A percentile compares a stretch with the other conserved stretches of the same genome.
phyloP scores from a whole-genome alignment of 2,113 vertebrate genomes.

The Pseudonaja textilis region DNA sequence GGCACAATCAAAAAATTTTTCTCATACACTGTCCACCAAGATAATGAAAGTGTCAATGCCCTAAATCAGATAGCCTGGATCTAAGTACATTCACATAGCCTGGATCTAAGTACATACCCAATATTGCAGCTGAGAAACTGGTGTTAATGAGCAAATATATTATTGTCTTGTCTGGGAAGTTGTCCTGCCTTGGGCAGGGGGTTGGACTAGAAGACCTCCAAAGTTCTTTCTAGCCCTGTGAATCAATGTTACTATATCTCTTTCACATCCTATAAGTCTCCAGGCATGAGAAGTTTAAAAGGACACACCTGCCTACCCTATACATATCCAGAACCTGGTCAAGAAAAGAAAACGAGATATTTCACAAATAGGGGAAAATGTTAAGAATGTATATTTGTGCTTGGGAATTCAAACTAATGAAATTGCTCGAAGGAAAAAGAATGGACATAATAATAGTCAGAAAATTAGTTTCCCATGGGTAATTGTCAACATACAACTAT shows the following conservation, averaged over 20 bases:
- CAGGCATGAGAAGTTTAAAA: too few relatives aligned
- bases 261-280: not conserved
- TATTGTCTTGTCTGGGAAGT: not conserved
- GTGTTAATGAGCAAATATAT: not conserved
- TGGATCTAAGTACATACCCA: not conserved
- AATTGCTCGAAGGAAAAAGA: not conserved
- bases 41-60: not conserved
- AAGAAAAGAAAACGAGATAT: not conserved
- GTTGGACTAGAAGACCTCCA: too few relatives aligned
- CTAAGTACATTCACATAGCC: not conserved
- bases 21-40: not conserved
- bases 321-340: too few relatives aligned
- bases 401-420: not conserved
- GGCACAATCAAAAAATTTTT: not conserved
- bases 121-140: not conserved
- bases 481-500: accelerated
- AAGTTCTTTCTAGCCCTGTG: not conserved
- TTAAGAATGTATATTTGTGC: not conserved
- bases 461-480: accelerated
- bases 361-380: not conserved
- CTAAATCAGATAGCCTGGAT: not conserved
- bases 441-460: accelerated
- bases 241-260: not conserved
- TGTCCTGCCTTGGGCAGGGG: not conserved
- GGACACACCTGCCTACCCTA: not conserved